These are phyloP conservation scores for Hymenopus coronatus DNA, from an alignment of 2,888 invertebrate species.

Conservation along the genomic window DNA sequence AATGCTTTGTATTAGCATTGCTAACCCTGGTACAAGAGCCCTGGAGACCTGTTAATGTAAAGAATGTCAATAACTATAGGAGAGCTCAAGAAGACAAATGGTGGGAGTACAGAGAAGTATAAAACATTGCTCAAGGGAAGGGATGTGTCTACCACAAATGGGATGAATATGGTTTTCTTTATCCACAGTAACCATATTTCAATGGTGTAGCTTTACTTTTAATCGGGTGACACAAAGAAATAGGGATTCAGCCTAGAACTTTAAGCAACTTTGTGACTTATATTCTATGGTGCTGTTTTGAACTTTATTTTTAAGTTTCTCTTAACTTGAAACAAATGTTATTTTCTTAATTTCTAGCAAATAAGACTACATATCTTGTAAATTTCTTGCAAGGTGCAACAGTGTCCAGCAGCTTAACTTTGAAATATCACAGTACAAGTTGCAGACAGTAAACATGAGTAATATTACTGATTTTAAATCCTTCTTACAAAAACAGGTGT, in stretches of 20 bases:
- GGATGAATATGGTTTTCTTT: background rate
- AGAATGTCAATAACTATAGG: background rate
- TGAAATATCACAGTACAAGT: too few species aligned
- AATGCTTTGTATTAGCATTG: background rate
- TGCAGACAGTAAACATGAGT: too few species aligned
- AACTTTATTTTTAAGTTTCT: background rate
- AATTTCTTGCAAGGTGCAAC: too few species aligned
- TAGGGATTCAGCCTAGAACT: background rate
- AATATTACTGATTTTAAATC: too few species aligned
- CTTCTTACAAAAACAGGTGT: too few species aligned
- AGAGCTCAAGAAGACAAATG: background rate
- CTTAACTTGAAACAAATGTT: background rate
- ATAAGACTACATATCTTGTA: too few species aligned
- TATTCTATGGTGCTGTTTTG: background rate
- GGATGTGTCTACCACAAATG: background rate
- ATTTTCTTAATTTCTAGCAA: too few species aligned
- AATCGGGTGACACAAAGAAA: background rate
- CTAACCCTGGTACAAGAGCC: background rate
- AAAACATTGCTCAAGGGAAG: background rate
- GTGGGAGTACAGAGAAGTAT: background rate
- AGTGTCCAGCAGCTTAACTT: too few species aligned
- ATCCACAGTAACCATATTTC: background rate
- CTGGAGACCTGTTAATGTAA: background rate
- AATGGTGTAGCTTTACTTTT: background rate
- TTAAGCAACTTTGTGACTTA: background rate